Conservation (phyloP, 2,113 vertebrate species). For the Poeciliopsis occidentalis region DNA sequence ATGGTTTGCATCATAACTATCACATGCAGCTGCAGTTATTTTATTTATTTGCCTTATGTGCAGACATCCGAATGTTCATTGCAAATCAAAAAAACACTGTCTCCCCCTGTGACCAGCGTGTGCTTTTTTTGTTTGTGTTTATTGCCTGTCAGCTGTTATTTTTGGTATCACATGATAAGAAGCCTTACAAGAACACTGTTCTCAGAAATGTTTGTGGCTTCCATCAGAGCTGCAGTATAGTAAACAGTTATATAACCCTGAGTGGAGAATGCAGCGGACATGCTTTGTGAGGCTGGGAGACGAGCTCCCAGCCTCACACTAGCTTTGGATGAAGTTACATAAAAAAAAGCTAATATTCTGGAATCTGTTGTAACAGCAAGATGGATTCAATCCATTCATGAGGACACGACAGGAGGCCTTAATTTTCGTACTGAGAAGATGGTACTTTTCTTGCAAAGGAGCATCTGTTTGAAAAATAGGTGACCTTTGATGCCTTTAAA, state of each 20-base stretch:
- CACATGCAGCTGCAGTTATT: conserved; percentile 25
- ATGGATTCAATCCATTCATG: background rate
- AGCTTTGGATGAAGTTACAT: conserved; percentile 50
- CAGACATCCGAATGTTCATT: conserved; percentile 55
- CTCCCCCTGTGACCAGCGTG: background rate
- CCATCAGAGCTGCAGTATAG: conserved; percentile 29
- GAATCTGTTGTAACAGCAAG: conserved; percentile 33
- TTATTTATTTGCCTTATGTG: conserved; percentile 62
- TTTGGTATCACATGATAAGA: conserved; percentile 41
- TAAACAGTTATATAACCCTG: conserved; percentile 58
- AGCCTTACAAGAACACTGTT: conserved; percentile 46
- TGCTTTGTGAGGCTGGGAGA: conserved; percentile 26
- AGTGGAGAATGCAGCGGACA: conserved; percentile 30
- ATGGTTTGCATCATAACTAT: conserved; percentile 40
- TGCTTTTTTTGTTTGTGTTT: conserved; percentile 50
- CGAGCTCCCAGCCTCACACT: conserved; percentile 1
- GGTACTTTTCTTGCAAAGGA: conserved; percentile 13
- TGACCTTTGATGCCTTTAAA: conserved; percentile 38
- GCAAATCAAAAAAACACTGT: conserved; percentile 15
- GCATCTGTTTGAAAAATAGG: conserved; percentile 28
- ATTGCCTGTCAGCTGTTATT: conserved; percentile 44
- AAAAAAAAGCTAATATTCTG: background rate
- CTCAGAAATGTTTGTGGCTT: conserved; percentile 40
- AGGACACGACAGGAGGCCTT: conserved; percentile 29
- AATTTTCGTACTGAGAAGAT: conserved; percentile 28